phyloP scores from a whole-genome alignment of 2,113 vertebrate genomes.

The Oreochromis niloticus region DNA sequence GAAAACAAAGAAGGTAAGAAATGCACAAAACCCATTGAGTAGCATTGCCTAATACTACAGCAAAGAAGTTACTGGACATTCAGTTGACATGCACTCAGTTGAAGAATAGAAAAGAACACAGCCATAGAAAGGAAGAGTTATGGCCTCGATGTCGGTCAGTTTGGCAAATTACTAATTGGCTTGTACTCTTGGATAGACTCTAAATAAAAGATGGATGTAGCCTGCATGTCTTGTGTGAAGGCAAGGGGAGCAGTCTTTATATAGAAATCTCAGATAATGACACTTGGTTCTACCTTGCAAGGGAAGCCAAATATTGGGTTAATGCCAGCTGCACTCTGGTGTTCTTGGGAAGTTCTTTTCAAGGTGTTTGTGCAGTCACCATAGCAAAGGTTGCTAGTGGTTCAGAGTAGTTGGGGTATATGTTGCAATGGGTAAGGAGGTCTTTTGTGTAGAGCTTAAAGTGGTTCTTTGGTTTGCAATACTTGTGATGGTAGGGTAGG shows the following conservation, averaged over 20 bases:
- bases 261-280: background rate
- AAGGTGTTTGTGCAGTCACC: background rate
- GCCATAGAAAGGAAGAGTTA: slow-evolving; percentile 55
- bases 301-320: background rate
- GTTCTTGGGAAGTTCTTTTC: background rate
- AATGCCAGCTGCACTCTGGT: background rate
- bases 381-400: background rate
- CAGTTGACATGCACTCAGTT: slow-evolving; percentile 78
- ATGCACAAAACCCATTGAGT: slow-evolving; percentile 75
- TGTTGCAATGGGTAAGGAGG: background rate
- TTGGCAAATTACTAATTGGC: slow-evolving; percentile 43
- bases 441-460: background rate
- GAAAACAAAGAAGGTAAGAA: slow-evolving; percentile 73
- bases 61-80: slow-evolving; percentile 75
- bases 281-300: background rate
- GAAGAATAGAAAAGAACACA: slow-evolving; percentile 63
- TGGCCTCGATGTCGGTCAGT: background rate
- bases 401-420: background rate
- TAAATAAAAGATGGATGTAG: background rate
- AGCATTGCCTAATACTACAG: slow-evolving; percentile 77
- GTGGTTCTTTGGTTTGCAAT: background rate
- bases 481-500: background rate
- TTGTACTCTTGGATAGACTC: background rate
- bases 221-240: background rate
- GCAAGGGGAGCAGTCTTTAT: background rate